Conservation (phyloP, 2,888 invertebrate genomes). For the Chesias legatella region DNA sequence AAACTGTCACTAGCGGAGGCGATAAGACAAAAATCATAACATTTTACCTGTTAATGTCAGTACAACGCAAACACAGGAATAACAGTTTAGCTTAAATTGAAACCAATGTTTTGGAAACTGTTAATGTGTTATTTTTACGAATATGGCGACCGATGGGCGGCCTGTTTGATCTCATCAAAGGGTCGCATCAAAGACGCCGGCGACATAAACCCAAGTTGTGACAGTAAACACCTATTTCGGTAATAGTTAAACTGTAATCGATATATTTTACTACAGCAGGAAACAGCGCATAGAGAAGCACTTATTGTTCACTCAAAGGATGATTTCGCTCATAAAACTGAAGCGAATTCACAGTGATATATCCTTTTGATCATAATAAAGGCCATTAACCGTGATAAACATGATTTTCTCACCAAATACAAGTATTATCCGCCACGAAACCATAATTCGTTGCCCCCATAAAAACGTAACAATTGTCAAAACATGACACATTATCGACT, state of each 20-base stretch:
- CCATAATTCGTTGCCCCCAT: constrained; percentile 14
- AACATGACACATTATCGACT: constrained; percentile 49
- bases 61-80: too few relatives aligned
- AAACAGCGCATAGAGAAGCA: constrained; percentile 28
- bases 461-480: constrained; percentile 34
- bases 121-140: constrained; percentile 70
- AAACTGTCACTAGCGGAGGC: too few relatives aligned
- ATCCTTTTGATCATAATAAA: neutral
- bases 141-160: constrained; percentile 65
- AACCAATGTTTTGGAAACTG: constrained; percentile 16
- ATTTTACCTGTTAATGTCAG: too few relatives aligned
- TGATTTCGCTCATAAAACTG: constrained; percentile 5
- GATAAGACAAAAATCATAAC: too few relatives aligned
- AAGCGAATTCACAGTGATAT: neutral
- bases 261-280: constrained; percentile 39
- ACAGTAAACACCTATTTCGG: constrained; percentile 41
- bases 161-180: constrained; percentile 59
- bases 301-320: constrained; percentile 9
- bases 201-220: constrained; percentile 43
- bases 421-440: constrained; percentile 9
- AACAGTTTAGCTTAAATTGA: neutral
- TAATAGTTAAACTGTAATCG: constrained; percentile 37
- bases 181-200: constrained; percentile 31
- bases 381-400: neutral
- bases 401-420: constrained; percentile 13